Evolutionary conservation across 2,888 invertebrate species (phyloP).

Genomic region (Laothoe populi): DNA sequence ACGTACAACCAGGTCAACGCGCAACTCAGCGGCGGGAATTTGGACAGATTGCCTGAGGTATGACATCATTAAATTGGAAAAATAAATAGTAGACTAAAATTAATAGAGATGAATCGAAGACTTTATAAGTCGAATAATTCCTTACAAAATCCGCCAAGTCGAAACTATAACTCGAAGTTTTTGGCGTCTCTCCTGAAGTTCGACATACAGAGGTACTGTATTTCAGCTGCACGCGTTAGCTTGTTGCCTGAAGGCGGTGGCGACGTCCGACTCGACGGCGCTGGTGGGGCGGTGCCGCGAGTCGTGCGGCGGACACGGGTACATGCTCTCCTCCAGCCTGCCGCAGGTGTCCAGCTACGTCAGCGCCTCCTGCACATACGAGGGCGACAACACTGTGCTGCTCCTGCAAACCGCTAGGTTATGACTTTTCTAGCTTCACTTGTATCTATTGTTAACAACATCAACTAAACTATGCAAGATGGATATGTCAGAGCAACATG

Average conservation of each 20-base stretch:
- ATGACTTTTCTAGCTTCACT: not conserved
- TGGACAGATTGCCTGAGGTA: constrained; percentile 67
- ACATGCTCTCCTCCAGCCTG: constrained; percentile 93
- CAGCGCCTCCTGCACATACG: constrained; percentile 96
- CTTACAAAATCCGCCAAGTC: no score
- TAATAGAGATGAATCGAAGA: no score
- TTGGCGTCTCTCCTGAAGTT: no score
- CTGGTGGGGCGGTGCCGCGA: constrained; percentile 91
- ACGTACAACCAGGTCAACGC: constrained; percentile 61
- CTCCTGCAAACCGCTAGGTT: constrained; percentile 94
- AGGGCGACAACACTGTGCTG: constrained; percentile 98
- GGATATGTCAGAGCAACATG: no score
- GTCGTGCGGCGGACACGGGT: constrained; percentile 98
- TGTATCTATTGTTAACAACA: no score
- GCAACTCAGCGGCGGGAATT: constrained; percentile 60
- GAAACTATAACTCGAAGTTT: no score
- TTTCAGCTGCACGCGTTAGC: constrained; percentile 93
- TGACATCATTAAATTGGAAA: no score
- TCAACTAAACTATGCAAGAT: no score
- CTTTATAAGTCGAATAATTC: no score
- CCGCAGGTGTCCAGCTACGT: constrained; percentile 92
- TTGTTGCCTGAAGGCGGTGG: constrained; percentile 95
- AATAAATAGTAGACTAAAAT: no score
- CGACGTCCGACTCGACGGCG: constrained; percentile 88
- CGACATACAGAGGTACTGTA: not conserved